Evolutionary conservation across 2,888 invertebrate genomes (phyloP), one percentile per base, ranked within the genome.

Genomic region (Ethmia dodecea): DNA sequence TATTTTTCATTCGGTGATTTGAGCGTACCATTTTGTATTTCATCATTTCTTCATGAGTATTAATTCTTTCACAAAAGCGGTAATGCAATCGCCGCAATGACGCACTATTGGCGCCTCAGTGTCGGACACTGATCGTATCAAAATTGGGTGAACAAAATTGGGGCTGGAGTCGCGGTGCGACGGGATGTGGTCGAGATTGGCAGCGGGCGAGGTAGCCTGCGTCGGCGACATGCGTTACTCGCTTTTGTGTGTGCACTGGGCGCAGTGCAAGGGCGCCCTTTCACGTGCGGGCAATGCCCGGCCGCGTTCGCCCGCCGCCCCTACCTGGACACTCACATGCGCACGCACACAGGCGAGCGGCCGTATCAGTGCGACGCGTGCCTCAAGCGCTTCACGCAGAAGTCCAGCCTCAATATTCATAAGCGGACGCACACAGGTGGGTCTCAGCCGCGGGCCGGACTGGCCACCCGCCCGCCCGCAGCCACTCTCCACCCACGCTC

Each of bases 381-480:
- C 77, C 88, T 91, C 65, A 93, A 93, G 84, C 88, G 92, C 71
- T 93, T 93, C 84, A 93, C 93, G 59, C 93, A 93, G 86, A 93
- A 93, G 83, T 93, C 92, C 72, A 93, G 93, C 76, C 87, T 93
- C 66, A 93, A 93, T 84, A 93, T 93, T 61, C 93, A 93, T 86
- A 92, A 91, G 81, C 86, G 93, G 67, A 92, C 92, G 54, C 93
- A 93, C 81, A 91, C 92, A 64, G 88, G 88, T 87, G 84, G 84
- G 86, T 87, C 90, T 62, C 69, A 67, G 66, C 59, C 74, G 71
- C 71, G 69, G 74, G 74, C 73, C 79, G 79, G 79, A 75, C 77
- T 73, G 76, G 76, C 72, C 69, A 65, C 56, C 72, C 71, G 69
- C 71, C 75, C 74, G 72, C 70, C 69, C 67, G 60, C 65, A 48